Evolutionary conservation across 2,113 vertebrate genomes (phyloP), one percentile per base, ranked within the genome.

Genomic region (Macquaria australasica): DNA sequence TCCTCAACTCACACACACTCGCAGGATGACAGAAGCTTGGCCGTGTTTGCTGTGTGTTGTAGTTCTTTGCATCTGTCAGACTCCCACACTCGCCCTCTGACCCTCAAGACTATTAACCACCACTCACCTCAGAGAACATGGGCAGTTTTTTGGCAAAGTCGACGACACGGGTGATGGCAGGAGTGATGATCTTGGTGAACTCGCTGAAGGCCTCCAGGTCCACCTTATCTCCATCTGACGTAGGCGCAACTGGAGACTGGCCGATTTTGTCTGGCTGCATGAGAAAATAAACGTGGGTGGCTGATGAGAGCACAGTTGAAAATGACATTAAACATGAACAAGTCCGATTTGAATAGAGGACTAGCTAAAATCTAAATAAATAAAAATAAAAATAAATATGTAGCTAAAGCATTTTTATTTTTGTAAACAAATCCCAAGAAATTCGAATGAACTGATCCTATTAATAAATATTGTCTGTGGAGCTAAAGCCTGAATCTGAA

Each of bases 101-200:
- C 18, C 55, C 53, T 15, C 11, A 2, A 8, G 1, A 51, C 66
- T 39, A 10, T 34, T 45, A 23, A 45, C 39, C 28, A 10, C 0
- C 73, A 55, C 77, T 85, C 51, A 98, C 98, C 97, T 98, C 98
- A 66, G 97, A 98, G 95, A 99, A 99, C 97, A 98, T 98, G 96
- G 98, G 98, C 95, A 99, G 95, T 96, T 99, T 99, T 97, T 99
- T 99, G 97, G 98, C 98, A 96, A 99, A 99, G 96, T 99, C 98
- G 81, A 99, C 98, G 76, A 99, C 98, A 1, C 98, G 97, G 16
- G 98, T 99, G 95, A 99, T 99, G 95, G 98, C 98, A 15, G 98
- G 98, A 86, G 98, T 99, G 96, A 99, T 99, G 96, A 99, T 99
- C 96, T 98, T 99, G 94, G 98, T 99, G 97, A 99, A 99, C 95